phyloP scores from a whole-genome alignment of 2,888 invertebrate genomes.

The Ennomos erosarius region DNA sequence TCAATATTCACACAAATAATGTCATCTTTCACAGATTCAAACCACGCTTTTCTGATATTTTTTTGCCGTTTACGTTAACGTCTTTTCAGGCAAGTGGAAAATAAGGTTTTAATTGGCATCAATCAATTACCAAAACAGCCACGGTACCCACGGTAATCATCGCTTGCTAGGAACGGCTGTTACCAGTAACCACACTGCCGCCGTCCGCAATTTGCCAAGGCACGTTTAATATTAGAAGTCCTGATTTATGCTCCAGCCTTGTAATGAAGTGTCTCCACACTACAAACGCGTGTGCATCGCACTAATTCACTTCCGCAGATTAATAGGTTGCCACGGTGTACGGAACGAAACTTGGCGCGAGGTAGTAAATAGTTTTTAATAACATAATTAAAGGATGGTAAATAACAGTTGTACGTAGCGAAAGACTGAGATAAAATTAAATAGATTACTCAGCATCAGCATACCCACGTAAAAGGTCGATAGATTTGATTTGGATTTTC shows the following conservation, averaged over 20 bases:
- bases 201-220: constrained; percentile 79
- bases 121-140: constrained; percentile 10
- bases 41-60: neutral
- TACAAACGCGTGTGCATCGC: constrained; percentile 79
- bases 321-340: constrained; percentile 56
- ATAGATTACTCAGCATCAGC: too few species aligned
- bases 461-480: too few species aligned
- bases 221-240: constrained; percentile 86
- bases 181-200: constrained; percentile 21
- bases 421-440: too few species aligned
- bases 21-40: too few species aligned
- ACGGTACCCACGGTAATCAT: constrained; percentile 23
- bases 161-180: constrained; percentile 21
- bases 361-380: constrained; percentile 15
- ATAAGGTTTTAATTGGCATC: constrained; percentile 2
- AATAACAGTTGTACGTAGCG: too few species aligned
- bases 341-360: constrained; percentile 31
- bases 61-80: neutral
- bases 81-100: too few species aligned
- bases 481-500: too few species aligned
- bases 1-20: too few species aligned
- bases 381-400: constrained; percentile 7
- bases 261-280: constrained; percentile 84
- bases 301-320: constrained; percentile 80
- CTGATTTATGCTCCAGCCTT: constrained; percentile 82